Evolutionary conservation across 2,797 vertebrate genomes (phyloP).

Genomic region (Tinamus major): DNA sequence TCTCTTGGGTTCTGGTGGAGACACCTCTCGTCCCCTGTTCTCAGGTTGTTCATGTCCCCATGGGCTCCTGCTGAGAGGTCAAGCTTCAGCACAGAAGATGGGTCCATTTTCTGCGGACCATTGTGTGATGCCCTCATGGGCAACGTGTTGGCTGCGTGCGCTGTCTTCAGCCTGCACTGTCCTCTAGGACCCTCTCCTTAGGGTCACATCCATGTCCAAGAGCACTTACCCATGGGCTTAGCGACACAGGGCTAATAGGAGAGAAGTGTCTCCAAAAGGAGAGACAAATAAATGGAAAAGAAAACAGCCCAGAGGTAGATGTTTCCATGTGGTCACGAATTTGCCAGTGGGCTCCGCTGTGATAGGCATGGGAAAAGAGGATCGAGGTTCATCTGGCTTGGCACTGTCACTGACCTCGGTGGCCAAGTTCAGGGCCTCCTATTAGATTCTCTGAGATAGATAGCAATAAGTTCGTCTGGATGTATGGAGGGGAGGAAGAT

Average conservation of each 20-base stretch:
- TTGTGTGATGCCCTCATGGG: background rate
- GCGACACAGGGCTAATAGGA: background rate
- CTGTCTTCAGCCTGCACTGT: background rate
- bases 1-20: background rate
- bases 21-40: too few species aligned
- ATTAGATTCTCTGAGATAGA: background rate
- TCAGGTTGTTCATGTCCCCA: background rate
- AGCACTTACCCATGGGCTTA: too few species aligned
- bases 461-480: too few species aligned
- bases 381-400: rapidly evolving
- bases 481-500: rapidly evolving
- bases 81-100: too few species aligned
- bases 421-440: background rate
- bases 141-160: too few species aligned
- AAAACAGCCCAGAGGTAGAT: rapidly evolving
- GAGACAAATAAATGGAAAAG: background rate
- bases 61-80: too few species aligned
- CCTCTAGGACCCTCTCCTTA: too few species aligned
- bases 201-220: background rate
- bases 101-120: too few species aligned
- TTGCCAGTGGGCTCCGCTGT: background rate
- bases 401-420: background rate
- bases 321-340: background rate
- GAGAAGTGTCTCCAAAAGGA: background rate
- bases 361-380: background rate